Conservation (phyloP, 2,797 vertebrate species). For the Semotilus atromaculatus region DNA sequence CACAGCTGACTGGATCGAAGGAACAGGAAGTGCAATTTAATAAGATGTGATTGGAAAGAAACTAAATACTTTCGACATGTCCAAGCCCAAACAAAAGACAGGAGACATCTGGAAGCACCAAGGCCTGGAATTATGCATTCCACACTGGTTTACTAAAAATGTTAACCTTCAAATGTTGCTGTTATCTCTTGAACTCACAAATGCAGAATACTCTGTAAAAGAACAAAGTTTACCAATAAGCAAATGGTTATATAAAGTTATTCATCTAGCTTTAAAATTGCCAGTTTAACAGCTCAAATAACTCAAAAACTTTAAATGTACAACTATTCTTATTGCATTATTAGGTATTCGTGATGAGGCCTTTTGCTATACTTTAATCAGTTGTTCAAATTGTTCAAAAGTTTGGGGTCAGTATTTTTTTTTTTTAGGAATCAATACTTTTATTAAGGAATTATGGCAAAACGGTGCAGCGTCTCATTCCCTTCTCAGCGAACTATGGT, state of each 20-base stretch:
- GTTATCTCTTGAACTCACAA: neutral
- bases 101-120: constrained; percentile 39
- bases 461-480: too few species aligned
- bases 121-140: constrained; percentile 23
- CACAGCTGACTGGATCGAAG: constrained; percentile 19
- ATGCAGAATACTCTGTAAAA: neutral
- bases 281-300: neutral
- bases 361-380: neutral
- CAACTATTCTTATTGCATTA: neutral
- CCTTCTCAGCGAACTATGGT: too few species aligned
- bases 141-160: constrained; percentile 58
- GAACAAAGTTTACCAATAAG: neutral
- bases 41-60: constrained; percentile 57
- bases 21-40: constrained; percentile 36
- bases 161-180: constrained; percentile 1
- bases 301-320: neutral
- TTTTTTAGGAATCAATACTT: too few species aligned
- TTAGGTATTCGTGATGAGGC: too few species aligned
- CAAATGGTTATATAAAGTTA: neutral
- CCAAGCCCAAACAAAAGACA: constrained; percentile 37
- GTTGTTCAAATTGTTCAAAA: neutral
- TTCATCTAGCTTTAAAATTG: neutral
- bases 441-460: too few species aligned
- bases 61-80: constrained; percentile 36
- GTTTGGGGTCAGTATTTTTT: too few species aligned